These are phyloP conservation scores for Gila orcuttii DNA, from an alignment of 2,113 vertebrate species.

Conservation along the genomic window DNA sequence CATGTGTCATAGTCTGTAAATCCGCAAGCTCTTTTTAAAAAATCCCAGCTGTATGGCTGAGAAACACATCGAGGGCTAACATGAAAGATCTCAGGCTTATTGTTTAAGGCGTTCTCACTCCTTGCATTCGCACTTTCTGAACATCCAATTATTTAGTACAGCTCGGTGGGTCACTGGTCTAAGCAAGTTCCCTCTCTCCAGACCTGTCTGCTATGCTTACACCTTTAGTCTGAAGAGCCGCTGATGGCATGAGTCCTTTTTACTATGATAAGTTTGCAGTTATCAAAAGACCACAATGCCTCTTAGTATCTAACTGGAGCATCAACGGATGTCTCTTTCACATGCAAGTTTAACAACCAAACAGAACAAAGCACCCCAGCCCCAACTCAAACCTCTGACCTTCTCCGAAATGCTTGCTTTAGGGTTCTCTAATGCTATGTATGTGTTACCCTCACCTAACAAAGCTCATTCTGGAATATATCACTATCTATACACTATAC, in stretches of 20 bases:
- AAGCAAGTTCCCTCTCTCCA: slow-evolving; percentile 17
- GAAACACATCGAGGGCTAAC: not conserved
- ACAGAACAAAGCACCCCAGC: slow-evolving; percentile 23
- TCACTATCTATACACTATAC: not conserved
- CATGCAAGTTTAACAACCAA: slow-evolving; percentile 31
- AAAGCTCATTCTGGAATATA: slow-evolving; percentile 31
- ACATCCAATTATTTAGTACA: slow-evolving; percentile 24
- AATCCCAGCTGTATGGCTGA: not conserved
- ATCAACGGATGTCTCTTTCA: not conserved
- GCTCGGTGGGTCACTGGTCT: not conserved
- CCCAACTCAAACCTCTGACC: not conserved
- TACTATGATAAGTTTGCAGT: not conserved
- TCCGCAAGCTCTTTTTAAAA: not conserved
- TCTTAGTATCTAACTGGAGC: not conserved
- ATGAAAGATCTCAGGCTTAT: not conserved
- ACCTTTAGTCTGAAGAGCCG: not conserved
- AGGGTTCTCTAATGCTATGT: slow-evolving; percentile 32
- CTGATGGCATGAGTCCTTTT: slow-evolving; percentile 19
- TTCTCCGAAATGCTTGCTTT: slow-evolving; percentile 31
- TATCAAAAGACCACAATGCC: not conserved
- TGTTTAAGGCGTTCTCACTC: not conserved
- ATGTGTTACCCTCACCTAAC: slow-evolving; percentile 45
- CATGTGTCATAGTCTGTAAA: not conserved
- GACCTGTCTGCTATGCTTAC: slow-evolving; percentile 5
- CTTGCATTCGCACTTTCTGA: not conserved